Evolutionary conservation across 2,888 invertebrate genomes (phyloP).

Genomic region (Lasioglossum oenotherae): DNA sequence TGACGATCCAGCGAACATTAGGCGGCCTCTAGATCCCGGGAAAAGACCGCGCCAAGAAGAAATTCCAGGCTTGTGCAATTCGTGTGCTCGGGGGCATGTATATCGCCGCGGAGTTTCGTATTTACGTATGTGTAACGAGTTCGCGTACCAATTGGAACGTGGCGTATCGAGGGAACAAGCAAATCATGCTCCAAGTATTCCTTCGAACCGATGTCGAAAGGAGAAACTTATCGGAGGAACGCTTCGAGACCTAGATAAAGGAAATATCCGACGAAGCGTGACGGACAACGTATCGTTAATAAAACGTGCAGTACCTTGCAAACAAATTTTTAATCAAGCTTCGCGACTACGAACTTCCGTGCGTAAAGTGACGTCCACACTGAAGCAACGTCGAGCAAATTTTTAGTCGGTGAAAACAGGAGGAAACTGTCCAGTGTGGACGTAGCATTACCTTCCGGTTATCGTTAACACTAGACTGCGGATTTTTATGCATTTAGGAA

Average conservation of each 20-base stretch:
- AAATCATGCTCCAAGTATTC: conserved; percentile 7
- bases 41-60: conserved; percentile 58
- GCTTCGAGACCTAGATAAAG: conserved; percentile 7
- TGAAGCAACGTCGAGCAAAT: too few species aligned
- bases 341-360: not conserved
- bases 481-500: too few species aligned
- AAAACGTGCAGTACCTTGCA: not conserved
- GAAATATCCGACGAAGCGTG: not conserved
- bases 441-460: too few species aligned
- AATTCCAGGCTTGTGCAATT: conserved; percentile 73
- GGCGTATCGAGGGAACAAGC: conserved; percentile 15
- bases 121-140: conserved; percentile 29
- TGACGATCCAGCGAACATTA: conserved; percentile 79
- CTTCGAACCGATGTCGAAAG: conserved; percentile 2
- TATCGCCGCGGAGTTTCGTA: conserved; percentile 62
- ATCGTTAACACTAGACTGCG: too few species aligned
- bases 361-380: not conserved
- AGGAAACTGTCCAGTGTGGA: too few species aligned
- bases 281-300: not conserved
- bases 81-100: conserved; percentile 56
- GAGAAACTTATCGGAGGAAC: conserved; percentile 3
- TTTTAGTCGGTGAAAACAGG: too few species aligned
- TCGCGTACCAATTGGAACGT: conserved; percentile 31
- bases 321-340: not conserved
- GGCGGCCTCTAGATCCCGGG: conserved; percentile 61